These are phyloP conservation scores for Carassius auratus DNA, from an alignment of 2,113 vertebrate species.

Conservation along the genomic window DNA sequence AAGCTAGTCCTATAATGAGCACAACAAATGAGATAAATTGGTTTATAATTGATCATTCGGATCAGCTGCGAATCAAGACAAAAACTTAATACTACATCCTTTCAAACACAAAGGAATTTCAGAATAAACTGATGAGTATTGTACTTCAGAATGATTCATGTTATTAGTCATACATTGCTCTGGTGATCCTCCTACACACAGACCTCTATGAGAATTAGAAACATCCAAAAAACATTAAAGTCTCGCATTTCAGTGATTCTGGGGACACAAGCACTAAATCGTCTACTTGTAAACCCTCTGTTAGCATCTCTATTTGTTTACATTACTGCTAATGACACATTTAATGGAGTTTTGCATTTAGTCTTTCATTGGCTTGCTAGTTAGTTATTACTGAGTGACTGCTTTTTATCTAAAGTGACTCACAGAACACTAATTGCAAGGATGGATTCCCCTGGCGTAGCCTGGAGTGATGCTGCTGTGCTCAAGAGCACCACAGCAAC, in stretches of 20 bases:
- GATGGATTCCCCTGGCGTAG: not conserved
- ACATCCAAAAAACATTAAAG: not conserved
- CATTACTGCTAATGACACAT: not conserved
- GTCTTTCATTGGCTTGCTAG: constrained; percentile 24
- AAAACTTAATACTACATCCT: not conserved
- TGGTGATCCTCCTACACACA: constrained; percentile 7
- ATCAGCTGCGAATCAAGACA: not conserved
- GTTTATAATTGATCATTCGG: constrained; percentile 6
- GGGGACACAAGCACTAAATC: not conserved
- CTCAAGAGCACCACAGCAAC: not conserved
- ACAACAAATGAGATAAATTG: not conserved
- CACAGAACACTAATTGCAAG: constrained; percentile 27
- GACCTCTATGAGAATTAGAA: not conserved
- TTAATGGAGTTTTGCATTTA: constrained; percentile 25
- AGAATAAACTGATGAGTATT: not conserved
- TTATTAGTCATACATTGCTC: not conserved
- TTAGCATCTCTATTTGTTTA: constrained; percentile 1
- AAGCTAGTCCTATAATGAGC: not conserved
- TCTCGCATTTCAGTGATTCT: not conserved
- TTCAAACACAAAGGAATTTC: not conserved
- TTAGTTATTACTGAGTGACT: constrained; percentile 1
- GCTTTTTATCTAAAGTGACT: constrained; percentile 37
- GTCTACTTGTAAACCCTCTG: not conserved
- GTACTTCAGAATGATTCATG: constrained; percentile 21
- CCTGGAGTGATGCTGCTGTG: not conserved